These are phyloP conservation scores for Numida meleagris DNA, from an alignment of 2,113 vertebrate species.

Conservation along the genomic window DNA sequence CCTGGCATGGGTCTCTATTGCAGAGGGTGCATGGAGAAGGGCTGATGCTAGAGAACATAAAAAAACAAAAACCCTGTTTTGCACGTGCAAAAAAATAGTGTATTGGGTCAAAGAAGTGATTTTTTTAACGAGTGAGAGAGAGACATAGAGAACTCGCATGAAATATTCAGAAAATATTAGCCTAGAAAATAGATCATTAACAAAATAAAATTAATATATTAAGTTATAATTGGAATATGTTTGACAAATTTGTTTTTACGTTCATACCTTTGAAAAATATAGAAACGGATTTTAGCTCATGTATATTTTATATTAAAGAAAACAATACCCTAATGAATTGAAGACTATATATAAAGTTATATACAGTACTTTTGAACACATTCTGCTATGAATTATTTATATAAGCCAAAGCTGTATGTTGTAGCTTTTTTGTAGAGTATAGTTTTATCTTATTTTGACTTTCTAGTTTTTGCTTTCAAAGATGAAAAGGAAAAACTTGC, in stretches of 20 bases:
- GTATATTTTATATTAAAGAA: constrained; percentile 90
- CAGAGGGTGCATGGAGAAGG: constrained; percentile 84
- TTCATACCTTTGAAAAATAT: constrained; percentile 81
- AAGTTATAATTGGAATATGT: constrained; percentile 88
- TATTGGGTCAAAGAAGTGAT: constrained; percentile 81
- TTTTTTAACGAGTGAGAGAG: constrained; percentile 75
- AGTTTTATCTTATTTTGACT: constrained; percentile 89
- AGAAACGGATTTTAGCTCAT: constrained; percentile 84
- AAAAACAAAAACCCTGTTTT: constrained; percentile 77
- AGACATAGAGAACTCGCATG: constrained; percentile 81
- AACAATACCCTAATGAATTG: constrained; percentile 90
- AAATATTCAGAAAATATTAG: constrained; percentile 82
- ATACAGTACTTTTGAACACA: constrained; percentile 90
- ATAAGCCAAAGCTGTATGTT: constrained; percentile 98
- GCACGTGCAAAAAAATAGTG: constrained; percentile 78
- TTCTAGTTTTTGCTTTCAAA: constrained; percentile 87
- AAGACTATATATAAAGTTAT: constrained; percentile 90
- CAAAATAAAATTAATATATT: constrained; percentile 88
- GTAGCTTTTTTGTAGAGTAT: constrained; percentile 89
- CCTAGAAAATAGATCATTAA: constrained; percentile 83
- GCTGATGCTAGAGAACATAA: constrained; percentile 78
- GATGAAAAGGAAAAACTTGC: constrained; percentile 87
- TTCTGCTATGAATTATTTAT: constrained; percentile 96
- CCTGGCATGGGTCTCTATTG: constrained; percentile 83
- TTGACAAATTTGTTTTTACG: constrained; percentile 84